These are phyloP conservation scores for Dryococelus australis DNA, from an alignment of 2,888 invertebrate species.

Conservation along the genomic window DNA sequence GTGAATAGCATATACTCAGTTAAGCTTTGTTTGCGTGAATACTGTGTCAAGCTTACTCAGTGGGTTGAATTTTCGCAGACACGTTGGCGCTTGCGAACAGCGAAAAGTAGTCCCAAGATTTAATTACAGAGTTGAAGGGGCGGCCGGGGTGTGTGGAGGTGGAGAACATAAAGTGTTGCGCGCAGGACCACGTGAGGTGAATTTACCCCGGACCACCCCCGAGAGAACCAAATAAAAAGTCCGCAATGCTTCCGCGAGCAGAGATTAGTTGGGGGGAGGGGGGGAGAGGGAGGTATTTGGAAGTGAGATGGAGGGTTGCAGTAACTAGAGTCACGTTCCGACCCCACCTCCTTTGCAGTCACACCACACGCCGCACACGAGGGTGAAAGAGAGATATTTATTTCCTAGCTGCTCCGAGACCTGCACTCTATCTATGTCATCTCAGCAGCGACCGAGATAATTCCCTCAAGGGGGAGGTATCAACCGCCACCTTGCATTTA, in stretches of 20 bases:
- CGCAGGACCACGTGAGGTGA: neutral
- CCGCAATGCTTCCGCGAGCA: neutral
- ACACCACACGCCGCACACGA: neutral
- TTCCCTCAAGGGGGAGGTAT: too few species aligned
- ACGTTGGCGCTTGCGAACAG: too few species aligned
- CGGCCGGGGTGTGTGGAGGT: neutral
- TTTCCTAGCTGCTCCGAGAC: too few species aligned
- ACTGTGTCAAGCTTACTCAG: too few species aligned
- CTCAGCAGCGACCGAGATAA: too few species aligned
- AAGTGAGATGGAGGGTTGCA: neutral
- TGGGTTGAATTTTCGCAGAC: too few species aligned
- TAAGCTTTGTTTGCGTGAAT: too few species aligned
- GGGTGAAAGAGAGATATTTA: neutral
- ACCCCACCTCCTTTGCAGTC: neutral
- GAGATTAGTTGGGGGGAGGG: neutral
- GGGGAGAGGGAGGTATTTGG: neutral
- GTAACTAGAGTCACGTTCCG: neutral
- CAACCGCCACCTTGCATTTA: too few species aligned
- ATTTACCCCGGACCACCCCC: neutral
- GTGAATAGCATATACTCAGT: too few species aligned
- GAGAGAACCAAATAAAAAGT: neutral
- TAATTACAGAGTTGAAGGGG: neutral
- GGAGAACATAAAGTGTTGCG: neutral
- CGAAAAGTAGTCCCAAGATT: too few species aligned
- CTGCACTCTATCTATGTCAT: too few species aligned